Evolutionary conservation across 1,140 invertebrate species (phyloP).

Genomic region (Conopomorpha cramerella): DNA sequence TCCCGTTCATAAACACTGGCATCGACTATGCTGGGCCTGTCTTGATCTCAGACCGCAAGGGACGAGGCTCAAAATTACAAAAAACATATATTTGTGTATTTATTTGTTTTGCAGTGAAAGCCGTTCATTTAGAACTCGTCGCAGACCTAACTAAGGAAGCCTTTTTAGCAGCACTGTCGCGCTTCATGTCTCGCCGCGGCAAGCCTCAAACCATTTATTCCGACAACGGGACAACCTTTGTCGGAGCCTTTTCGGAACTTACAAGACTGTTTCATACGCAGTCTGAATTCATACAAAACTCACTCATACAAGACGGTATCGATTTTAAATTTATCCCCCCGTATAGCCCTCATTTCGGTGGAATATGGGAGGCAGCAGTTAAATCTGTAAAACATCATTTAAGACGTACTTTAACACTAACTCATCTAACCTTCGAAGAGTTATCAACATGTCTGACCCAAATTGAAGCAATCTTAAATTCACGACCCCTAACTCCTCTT

Average conservation of each 20-base stretch:
- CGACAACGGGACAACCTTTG: neutral
- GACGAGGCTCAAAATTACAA: constrained; percentile 5
- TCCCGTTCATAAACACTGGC: constrained; percentile 8
- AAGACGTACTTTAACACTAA: constrained; percentile 2
- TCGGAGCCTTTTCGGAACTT: neutral
- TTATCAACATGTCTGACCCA: constrained; percentile 13
- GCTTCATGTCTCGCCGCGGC: constrained; percentile 7
- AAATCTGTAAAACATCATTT: constrained; percentile 11
- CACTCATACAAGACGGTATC: neutral
- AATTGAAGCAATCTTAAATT: constrained; percentile 20
- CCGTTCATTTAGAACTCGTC: constrained; percentile 6
- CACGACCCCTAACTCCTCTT: constrained; percentile 6
- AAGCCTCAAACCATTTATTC: constrained; percentile 1
- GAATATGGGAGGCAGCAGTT: constrained; percentile 11
- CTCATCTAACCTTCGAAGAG: constrained; percentile 15
- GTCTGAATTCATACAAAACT: neutral
- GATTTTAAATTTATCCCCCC: constrained; percentile 1
- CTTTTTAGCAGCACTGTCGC: constrained; percentile 4
- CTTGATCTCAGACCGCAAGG: constrained; percentile 3
- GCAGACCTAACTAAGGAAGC: neutral
- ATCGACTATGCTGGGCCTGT: constrained; percentile 12
- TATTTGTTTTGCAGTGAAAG: constrained; percentile 6
- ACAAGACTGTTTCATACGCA: too few relatives aligned
- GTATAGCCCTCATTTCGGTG: constrained; percentile 8
- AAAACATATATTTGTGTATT: constrained; percentile 10